phyloP scores from a whole-genome alignment of 2,113 vertebrate species.

The Gadus chalcogrammus region DNA sequence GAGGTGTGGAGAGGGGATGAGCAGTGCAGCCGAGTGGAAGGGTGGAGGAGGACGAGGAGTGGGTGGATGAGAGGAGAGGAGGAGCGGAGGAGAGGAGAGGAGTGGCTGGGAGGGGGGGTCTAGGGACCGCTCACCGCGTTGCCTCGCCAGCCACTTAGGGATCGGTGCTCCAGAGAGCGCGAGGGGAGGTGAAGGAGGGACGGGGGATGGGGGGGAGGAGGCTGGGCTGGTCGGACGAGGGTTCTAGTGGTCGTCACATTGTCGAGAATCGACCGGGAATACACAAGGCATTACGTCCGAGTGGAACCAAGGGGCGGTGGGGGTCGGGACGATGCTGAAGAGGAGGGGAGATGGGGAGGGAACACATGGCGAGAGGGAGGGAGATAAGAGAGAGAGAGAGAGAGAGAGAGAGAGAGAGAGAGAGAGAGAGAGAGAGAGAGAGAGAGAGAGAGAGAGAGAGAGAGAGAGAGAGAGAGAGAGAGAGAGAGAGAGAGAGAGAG shows the following conservation, averaged over 20 bases:
- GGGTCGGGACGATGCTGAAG: slow-evolving; percentile 12
- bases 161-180: too few relatives aligned
- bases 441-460: too few relatives aligned
- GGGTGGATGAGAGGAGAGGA: not conserved
- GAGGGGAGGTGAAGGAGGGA: too few relatives aligned
- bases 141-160: too few relatives aligned
- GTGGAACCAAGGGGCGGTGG: slow-evolving; percentile 20
- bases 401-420: not conserved
- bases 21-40: slow-evolving; percentile 53
- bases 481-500: too few relatives aligned
- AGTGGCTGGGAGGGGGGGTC: too few relatives aligned
- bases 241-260: too few relatives aligned
- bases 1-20: slow-evolving; percentile 1
- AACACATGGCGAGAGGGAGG: slow-evolving; percentile 34
- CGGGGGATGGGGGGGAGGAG: not conserved
- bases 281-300: slow-evolving; percentile 22
- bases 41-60: slow-evolving; percentile 53
- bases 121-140: too few relatives aligned
- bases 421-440: not conserved
- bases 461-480: too few relatives aligned
- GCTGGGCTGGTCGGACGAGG: too few relatives aligned
- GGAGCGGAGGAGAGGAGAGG: too few relatives aligned
- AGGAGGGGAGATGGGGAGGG: slow-evolving; percentile 12
- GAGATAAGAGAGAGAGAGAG: slow-evolving; percentile 5
- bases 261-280: slow-evolving; percentile 59